Evolutionary conservation across 2,113 vertebrate genomes (phyloP), one percentile per base, ranked within the genome.

Genomic region (Corapipo altera): DNA sequence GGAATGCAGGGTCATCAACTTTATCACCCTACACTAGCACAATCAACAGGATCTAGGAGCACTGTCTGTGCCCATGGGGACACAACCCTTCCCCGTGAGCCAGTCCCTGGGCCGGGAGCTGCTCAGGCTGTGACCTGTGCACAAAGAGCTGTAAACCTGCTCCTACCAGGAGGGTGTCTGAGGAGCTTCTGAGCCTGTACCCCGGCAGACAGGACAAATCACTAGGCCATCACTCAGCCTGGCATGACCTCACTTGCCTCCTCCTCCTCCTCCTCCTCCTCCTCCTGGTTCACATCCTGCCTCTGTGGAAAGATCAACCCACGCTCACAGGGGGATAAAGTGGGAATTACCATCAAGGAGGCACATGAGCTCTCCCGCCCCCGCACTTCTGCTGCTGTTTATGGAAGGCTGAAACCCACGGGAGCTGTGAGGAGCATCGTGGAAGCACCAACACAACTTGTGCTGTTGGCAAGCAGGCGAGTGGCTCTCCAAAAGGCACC

Each of bases 21-120:
- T 55, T 8, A 10, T 5, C 48, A 22, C 37, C 27, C 33, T 39
- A 3, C 27, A 9, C 23, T 12, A 43, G 49, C 22, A n/a, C 2
- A 2, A 9, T 2, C 51, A 69, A 1, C 8, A 1, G 1, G 1
- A 4, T 7, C 8, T 0, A 12, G n/a, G 43, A 59, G n/a, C 64
- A 13, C 55, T 8, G 24, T 11, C 48, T 26, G 64, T 51, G 44
- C 59, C 69, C 61, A 4, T 8, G 18, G 71, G 33, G 51, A 32
- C 51, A 44, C 52, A 32, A 22, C 59, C 13, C 59, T 62, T 49
- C 18, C 43, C 48, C 3, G 1, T 2, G 33, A 57, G 26, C 41
- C 44, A 18, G 46, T 9, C 78, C 55, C 51, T 44, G 69, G 12
- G n/a, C 66, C 3, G 3, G 28, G 54, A 84, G 33, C 62, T 5